A percentile compares a stretch with the other conserved stretches of the same genome.
Conservation (phyloP, 23 tunicate species). For the Ascidia mentula region DNA sequence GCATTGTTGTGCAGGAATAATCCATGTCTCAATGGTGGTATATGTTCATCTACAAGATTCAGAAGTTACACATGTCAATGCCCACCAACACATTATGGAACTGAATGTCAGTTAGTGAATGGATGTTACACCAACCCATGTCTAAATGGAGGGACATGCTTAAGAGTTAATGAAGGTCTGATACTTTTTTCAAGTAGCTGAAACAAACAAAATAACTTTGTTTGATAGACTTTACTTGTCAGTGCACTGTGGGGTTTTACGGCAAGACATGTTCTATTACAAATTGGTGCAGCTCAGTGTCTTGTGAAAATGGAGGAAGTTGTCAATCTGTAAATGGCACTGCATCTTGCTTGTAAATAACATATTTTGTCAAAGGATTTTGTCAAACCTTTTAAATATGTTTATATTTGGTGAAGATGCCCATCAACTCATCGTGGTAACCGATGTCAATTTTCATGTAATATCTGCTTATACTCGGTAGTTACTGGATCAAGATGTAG, state of each 20-base stretch:
- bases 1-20: conserved; percentile 34
- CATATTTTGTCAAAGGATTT: not conserved
- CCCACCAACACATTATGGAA: conserved; percentile 57
- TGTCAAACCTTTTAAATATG: not conserved
- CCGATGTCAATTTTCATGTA: conserved; percentile 49
- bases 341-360: conserved; percentile 6
- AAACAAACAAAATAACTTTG: not conserved
- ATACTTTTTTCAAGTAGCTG: not conserved
- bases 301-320: conserved; percentile 74
- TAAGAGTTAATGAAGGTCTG: conserved; percentile 48
- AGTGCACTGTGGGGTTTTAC: conserved; percentile 40
- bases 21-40: conserved; percentile 78
- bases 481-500: conserved; percentile 39
- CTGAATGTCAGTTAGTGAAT: conserved; percentile 38
- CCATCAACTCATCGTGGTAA: conserved; percentile 56
- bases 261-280: conserved; percentile 48
- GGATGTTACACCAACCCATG: conserved; percentile 69
- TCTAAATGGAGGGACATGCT: conserved; percentile 63
- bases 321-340: conserved; percentile 24
- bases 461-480: conserved; percentile 53
- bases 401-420: conserved; percentile 34
- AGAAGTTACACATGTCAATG: conserved; percentile 69
- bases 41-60: conserved; percentile 21
- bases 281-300: conserved; percentile 31
- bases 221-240: conserved; percentile 44